Evolutionary conservation across 2,113 vertebrate genomes (phyloP), one percentile per base, ranked within the genome.

Genomic region (Hystrix brachyura): DNA sequence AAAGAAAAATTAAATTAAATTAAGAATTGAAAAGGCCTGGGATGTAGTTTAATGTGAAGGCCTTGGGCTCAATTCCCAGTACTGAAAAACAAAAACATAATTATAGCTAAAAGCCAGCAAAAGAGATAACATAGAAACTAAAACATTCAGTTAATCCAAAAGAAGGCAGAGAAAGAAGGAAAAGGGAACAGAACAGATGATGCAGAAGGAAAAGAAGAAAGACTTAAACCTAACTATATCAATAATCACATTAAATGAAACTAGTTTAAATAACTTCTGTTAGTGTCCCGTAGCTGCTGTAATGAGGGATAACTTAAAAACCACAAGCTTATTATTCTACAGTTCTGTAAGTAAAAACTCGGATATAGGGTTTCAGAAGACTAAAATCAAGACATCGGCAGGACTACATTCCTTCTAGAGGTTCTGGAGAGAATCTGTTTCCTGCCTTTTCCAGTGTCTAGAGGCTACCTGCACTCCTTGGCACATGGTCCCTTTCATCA

Each of bases 181-280:
- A 79, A 79, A 34, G 25, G 57, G 19, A 60, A 89, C 11, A 34
- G 60, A 93, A 32, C 18, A 86, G 62, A 79, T 59, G 51, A 43
- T 46, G 18, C 27, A 93, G 60, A 78, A 69, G 78, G n/a, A 87
- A 79, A 64, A 89, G 46, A 57, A 78, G 25, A 89, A 84, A 90
- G 57, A 76, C 57, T 74, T 76, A 93, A 69, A 38, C 64, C 19
- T 71, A 53, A n/a, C 64, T 65, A 55, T 55, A 69, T 55, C 48
- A 53, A 69, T 43, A 76, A 92, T 60, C 19, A 14, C 12, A 43
- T 29, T 80, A 93, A 67, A 38, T 83, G 21, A 67, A 65, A 79
- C n/a, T 38, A 23, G 43, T 53, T 21, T 51, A 80, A 71, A 38
- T 14, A 69, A 32, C 19, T 80, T 87, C 48, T 76, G 48, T 69